These are phyloP conservation scores for Henricia sp. DNA, from an alignment of 53 echinoderm and acorn worm species.

Conservation along the genomic window DNA sequence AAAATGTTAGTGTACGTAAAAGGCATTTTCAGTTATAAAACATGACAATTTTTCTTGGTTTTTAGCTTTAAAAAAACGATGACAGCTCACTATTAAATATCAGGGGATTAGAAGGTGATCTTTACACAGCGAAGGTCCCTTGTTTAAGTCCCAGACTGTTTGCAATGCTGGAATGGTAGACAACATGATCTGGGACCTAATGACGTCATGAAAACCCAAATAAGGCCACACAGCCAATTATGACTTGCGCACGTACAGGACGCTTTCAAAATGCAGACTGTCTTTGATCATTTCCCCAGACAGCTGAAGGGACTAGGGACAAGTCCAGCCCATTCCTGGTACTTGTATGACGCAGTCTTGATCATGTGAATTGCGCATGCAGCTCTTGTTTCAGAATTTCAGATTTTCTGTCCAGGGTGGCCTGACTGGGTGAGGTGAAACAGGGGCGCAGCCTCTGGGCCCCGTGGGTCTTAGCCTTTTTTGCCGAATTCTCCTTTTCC, in stretches of 20 bases:
- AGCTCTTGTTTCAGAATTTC: slow-evolving; percentile 30
- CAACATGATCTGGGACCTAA: background rate
- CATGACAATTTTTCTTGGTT: too few relatives aligned
- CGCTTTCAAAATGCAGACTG: background rate
- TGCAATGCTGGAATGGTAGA: background rate
- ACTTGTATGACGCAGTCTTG: slow-evolving; percentile 40
- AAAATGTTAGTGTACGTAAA: too few relatives aligned
- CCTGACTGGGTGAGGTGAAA: too few relatives aligned
- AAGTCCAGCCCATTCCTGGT: slow-evolving; percentile 16
- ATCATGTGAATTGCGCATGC: background rate
- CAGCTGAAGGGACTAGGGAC: background rate
- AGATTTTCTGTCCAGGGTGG: background rate
- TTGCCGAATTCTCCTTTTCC: background rate
- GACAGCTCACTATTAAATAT: too few relatives aligned
- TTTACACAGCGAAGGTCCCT: background rate
- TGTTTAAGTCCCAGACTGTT: slow-evolving; percentile 1
- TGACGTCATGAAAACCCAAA: background rate
- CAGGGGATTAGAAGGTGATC: slow-evolving; percentile 22
- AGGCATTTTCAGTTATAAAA: too few relatives aligned
- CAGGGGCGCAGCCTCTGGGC: background rate
- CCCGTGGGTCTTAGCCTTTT: slow-evolving; percentile 20
- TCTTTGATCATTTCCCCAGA: background rate
- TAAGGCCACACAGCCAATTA: background rate
- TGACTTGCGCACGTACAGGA: background rate
- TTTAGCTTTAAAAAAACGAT: too few relatives aligned